Evolutionary conservation across 2,113 vertebrate genomes (phyloP).

Genomic region (Aptenodytes patagonicus): DNA sequence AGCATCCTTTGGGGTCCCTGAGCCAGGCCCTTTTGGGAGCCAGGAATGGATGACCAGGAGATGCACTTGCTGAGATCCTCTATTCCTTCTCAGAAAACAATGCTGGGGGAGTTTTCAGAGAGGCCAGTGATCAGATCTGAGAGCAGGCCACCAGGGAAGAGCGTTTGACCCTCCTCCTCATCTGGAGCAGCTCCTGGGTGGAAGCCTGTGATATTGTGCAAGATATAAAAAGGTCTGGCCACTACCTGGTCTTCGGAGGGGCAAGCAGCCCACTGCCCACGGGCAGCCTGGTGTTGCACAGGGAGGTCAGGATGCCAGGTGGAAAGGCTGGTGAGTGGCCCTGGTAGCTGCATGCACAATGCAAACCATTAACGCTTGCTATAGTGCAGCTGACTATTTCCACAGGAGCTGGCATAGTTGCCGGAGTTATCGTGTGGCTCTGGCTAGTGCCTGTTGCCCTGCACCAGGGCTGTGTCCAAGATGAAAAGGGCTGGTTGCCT

Average conservation of each 20-base stretch:
- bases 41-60: background rate
- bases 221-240: background rate
- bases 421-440: background rate
- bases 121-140: background rate
- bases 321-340: background rate
- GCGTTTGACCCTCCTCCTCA: background rate
- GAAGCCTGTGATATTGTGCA: background rate
- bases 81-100: background rate
- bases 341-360: background rate
- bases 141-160: background rate
- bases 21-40: background rate
- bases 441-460: background rate
- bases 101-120: background rate
- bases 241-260: background rate
- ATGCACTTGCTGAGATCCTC: background rate
- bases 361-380: background rate
- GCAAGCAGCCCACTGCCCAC: background rate
- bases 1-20: background rate
- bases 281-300: background rate
- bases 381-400: background rate
- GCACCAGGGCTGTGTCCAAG: background rate
- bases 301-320: background rate
- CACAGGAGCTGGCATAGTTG: background rate
- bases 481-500: background rate
- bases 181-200: background rate